Evolutionary conservation across 2,888 invertebrate species (phyloP), one percentile per base, ranked within the genome.

Genomic region (Iphiclides podalirius): DNA sequence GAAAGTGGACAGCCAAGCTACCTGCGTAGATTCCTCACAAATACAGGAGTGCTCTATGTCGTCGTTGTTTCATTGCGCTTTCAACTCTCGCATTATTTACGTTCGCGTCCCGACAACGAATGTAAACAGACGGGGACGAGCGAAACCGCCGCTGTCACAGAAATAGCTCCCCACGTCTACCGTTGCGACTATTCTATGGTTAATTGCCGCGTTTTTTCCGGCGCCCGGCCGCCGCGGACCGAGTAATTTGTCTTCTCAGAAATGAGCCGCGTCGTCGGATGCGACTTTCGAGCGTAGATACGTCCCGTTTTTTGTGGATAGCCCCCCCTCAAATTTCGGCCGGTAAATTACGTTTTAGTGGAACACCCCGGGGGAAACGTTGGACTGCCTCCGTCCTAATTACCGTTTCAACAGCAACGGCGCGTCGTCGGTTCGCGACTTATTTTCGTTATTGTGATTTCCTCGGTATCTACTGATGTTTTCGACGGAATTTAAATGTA

Each of bases 181-280:
- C 61, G 64, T 66, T 61, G 65, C 67, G 63, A 68, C 68, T 75
- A 69, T 72, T 9, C 28, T 2, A n/a, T 11, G 70, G 82, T 87
- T 88, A 88, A 87, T 87, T 88, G 86, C 85, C 74, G 79, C 78
- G 78, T 85, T 86, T 87, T 86, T 86, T 83, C 75, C 72, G 70
- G 72, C 77, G 76, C 66, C 75, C 75, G 73, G 70, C 73, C 77
- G 76, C 66, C 75, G 72, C 67, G 79, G 76, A 79, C 75, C 78
- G 71, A 65, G 86, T 87, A 83, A 88, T 88, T 88, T 88, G 87
- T 88, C 87, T 88, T 88, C 87, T 66, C 67, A 85, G 87, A 88
- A 88, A 88, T 87, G 87, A 86, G 86, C 77, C 87, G 85, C 83
- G 86, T 88, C 87, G 85, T 85, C 87, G 83, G 75, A 80, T 78